Base-by-base conservation (phyloP, 1,140 invertebrate species). In the Papilio xuthus region DNA sequence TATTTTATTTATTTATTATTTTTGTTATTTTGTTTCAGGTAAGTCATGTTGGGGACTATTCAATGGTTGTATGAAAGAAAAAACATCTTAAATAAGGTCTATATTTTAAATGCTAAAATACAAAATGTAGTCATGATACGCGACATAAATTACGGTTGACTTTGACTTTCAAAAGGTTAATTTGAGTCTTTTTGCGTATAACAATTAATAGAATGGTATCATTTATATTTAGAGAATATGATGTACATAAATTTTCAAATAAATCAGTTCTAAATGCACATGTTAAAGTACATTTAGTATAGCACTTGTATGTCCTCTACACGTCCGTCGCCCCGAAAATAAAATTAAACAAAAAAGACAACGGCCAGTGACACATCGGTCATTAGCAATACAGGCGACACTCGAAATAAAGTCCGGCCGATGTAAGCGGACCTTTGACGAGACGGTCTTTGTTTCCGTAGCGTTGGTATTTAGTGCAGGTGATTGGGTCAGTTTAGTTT, bases 381-480 rank as follows among this genome's bases (percentile, higher is more conserved):
- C 85, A 86, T 86, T 86, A 86, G 85, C 78, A 81, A 73, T 73
- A 73, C 71, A 73, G 71, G 71, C 71, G 71, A 47, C 81, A 83
- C 81, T 85, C 78, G 81, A 86, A 86, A 85, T 84, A 84, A 84
- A 85, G 82, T 63, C 77, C 37, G 79, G 60, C 84, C 85, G 79
- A 72, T 41, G 60, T 79, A 70, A 23, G 75, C 32, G 78, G 82
- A 82, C 53, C 82, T 83, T 47, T 79, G 23, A 12, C 28, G 79
- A 76, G 44, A 23, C 28, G 74, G 26, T 79, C 60, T 81, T 71
- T 71, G 53, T 56, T 79, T 41, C 32, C 60, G 74, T 53, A 47
- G 15, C 69, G 56, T 26, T 15, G 74, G 74, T 80, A 77, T 80
- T 80, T 80, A 78, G 79, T 80, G 28, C 77, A 78, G 50, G 47